Evolutionary conservation across 2,888 invertebrate genomes (phyloP).

Genomic region (Epistrophe grossulariae): DNA sequence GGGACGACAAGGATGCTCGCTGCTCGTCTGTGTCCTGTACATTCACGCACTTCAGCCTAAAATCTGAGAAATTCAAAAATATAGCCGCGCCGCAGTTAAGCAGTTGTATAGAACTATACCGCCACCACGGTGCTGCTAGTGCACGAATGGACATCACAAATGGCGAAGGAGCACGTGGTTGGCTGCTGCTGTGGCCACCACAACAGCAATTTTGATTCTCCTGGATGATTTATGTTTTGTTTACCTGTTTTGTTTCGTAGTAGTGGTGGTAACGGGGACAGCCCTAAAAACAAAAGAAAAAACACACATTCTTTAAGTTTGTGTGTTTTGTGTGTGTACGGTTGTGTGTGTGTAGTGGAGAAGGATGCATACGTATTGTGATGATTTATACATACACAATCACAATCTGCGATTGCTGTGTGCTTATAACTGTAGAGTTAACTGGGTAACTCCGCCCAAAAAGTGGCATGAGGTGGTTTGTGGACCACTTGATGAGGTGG

Average conservation of each 20-base stretch:
- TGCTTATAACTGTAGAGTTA: slow-evolving; percentile 30
- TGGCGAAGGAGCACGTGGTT: slow-evolving; percentile 73
- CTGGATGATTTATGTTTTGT: slow-evolving; percentile 81
- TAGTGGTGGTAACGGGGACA: slow-evolving; percentile 76
- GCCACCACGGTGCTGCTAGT: slow-evolving; percentile 71
- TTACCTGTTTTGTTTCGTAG: slow-evolving; percentile 80
- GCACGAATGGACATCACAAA: slow-evolving; percentile 73
- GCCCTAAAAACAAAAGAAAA: slow-evolving; percentile 72
- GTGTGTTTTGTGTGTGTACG: background rate
- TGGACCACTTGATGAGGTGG: slow-evolving; percentile 41
- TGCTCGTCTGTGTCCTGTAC: slow-evolving; percentile 24
- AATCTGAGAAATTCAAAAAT: slow-evolving; percentile 28
- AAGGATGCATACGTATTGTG: slow-evolving; percentile 50
- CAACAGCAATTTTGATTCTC: slow-evolving; percentile 59
- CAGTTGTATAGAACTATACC: background rate
- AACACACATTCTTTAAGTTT: background rate
- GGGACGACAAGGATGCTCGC: slow-evolving; percentile 47
- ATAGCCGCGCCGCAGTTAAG: slow-evolving; percentile 72
- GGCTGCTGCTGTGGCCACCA: slow-evolving; percentile 57
- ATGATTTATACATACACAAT: slow-evolving; percentile 18
- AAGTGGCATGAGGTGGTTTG: slow-evolving; percentile 44
- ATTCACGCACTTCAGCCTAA: slow-evolving; percentile 42
- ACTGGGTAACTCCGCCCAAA: slow-evolving; percentile 69
- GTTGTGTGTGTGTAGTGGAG: background rate
- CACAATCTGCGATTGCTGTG: background rate